Evolutionary conservation across 2,113 vertebrate species (phyloP).

Genomic region (Oriolus oriolus): DNA sequence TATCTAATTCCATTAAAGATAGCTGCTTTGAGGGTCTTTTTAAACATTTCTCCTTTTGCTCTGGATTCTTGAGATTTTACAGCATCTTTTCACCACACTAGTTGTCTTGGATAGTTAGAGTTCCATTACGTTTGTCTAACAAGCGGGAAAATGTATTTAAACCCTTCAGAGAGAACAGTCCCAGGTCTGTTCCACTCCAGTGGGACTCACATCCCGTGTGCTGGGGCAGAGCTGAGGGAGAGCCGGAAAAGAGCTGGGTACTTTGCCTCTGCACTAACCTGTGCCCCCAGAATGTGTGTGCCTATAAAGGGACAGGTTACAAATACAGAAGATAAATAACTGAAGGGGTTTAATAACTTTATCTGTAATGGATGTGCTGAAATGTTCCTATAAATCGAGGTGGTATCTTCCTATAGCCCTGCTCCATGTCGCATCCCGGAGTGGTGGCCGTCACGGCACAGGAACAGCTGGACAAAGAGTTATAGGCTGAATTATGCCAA

Average conservation of each 20-base stretch:
- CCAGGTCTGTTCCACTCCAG: not conserved
- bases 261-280: not conserved
- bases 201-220: not conserved
- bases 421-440: not conserved
- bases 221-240: not conserved
- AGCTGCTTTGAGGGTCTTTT: not conserved
- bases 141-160: not conserved
- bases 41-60: not conserved
- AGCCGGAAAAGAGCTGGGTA: not conserved
- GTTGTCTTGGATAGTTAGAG: not conserved
- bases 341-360: not conserved
- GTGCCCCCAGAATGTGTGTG: accelerated
- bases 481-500: not conserved
- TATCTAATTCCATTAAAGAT: constrained; percentile 45
- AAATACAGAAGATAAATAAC: not conserved
- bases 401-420: not conserved
- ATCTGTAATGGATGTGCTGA: not conserved
- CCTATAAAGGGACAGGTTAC: not conserved
- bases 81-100: not conserved
- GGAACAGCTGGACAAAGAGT: not conserved
- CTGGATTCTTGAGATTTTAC: not conserved
- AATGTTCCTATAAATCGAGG: not conserved
- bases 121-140: not conserved
- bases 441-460: not conserved
- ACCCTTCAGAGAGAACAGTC: not conserved